Base-by-base conservation (phyloP, 2,113 vertebrate genomes). In the Peromyscus leucopus region DNA sequence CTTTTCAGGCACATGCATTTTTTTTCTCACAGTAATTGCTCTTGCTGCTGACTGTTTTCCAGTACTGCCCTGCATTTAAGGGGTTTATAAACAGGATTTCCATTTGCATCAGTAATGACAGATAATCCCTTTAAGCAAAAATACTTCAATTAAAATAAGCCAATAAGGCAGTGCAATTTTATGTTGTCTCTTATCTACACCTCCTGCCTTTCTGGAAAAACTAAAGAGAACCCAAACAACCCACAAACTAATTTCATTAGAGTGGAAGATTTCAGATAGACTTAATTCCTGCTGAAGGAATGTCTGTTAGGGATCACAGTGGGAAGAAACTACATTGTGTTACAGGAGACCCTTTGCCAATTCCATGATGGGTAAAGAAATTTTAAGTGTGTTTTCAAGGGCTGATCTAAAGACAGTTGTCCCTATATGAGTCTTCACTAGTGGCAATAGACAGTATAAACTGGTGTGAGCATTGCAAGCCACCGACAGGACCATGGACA, bases 51-150 rank as follows among this genome's bases (percentile, higher is more conserved):
- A 96, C 98, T 96, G 90, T 89, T 96, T 97, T 74, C 48, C 76
- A 95, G 82, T 48, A 96, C 96, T 65, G 93, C 4, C 57, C 0
- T 97, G 80, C 76, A 97, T 97, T 97, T 93, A 96, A 97, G 94
- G 69, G 97, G 71, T 75, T 91, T 51, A 75, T 96, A 97, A 98
- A 97, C 96, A 97, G 84, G 93, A 95, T 76, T 97, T 98, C 97
- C 90, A 96, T 97, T 98, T 98, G 76, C 85, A 97, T 96, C 97
- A 95, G 97, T 97, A 98, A 96, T 95, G 92, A 97, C 90, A 96
- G 95, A 98, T 94, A 98, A 98, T 93, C 76, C 96, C 96, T 97
- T 97, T 96, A 11, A 98, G 94, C 84, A 97, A 98, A 98, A 96
- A 59, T 1, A 8, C 61, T 97, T 88, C 79, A 97, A 97, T 97